phyloP scores from a whole-genome alignment of 2,113 vertebrate genomes.

The Corythoichthys haematopterus region DNA sequence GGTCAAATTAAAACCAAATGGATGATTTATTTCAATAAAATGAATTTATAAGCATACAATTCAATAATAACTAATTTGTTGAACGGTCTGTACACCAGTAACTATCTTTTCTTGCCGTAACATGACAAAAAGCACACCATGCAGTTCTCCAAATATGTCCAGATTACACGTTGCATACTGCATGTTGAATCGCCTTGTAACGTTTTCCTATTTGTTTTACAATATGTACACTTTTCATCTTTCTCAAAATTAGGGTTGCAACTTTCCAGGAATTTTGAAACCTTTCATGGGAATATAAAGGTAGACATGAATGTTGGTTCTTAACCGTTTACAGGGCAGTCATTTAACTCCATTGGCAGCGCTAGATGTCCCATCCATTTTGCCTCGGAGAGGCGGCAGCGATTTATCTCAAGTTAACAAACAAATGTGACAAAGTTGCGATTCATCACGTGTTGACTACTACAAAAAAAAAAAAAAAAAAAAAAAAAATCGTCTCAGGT shows the following conservation, averaged over 20 bases:
- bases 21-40: conserved; percentile 76
- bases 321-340: too few species aligned
- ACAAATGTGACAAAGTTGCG: too few species aligned
- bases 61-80: conserved; percentile 73
- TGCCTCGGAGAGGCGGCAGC: too few species aligned
- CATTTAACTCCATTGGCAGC: too few species aligned
- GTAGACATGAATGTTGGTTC: too few species aligned
- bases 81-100: conserved; percentile 83
- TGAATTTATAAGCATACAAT: conserved; percentile 67
- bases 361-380: too few species aligned
- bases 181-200: background rate
- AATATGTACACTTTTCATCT: conserved; percentile 81
- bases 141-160: conserved; percentile 96
- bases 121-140: conserved; percentile 28
- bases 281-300: background rate
- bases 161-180: conserved; percentile 47
- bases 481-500: too few species aligned
- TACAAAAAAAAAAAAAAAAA: too few species aligned
- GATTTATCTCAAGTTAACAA: too few species aligned
- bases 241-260: conserved; percentile 41
- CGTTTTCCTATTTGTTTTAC: background rate
- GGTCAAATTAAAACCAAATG: conserved; percentile 67
- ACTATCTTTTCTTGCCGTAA: conserved; percentile 37
- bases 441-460: too few species aligned
- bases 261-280: background rate